phyloP scores from a whole-genome alignment of 2,113 vertebrate genomes.

The Platysternon megacephalum region DNA sequence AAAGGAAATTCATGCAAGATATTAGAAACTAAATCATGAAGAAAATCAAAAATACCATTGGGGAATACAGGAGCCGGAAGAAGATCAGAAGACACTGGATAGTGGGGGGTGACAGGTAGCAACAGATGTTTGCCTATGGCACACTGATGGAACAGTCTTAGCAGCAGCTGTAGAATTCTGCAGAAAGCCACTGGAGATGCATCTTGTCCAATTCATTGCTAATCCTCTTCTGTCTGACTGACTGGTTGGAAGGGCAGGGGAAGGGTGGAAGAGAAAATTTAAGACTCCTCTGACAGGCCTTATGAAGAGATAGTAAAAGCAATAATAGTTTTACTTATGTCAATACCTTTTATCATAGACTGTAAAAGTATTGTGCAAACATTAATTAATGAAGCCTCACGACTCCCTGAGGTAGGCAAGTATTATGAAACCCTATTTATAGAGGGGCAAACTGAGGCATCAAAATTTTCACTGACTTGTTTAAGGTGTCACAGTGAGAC shows the following conservation, averaged over 20 bases:
- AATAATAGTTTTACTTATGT: not conserved
- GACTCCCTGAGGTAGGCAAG: not conserved
- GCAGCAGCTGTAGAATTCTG: not conserved
- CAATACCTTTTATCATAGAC: not conserved
- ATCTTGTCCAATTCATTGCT: not conserved
- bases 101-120: conserved; percentile 2
- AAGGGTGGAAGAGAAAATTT: not conserved
- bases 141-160: conserved; percentile 28
- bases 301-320: not conserved
- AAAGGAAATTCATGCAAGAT: conserved; percentile 22
- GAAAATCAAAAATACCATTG: not conserved
- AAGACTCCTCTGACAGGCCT: not conserved
- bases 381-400: conserved; percentile 7
- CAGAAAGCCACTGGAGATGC: not conserved
- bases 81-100: conserved; percentile 11
- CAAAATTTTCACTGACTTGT: not conserved
- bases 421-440: not conserved
- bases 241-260: not conserved
- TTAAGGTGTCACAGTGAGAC: not conserved
- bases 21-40: conserved; percentile 40
- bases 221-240: not conserved
- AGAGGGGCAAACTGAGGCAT: not conserved
- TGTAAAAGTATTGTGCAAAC: not conserved
- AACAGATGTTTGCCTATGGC: conserved; percentile 56
- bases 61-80: not conserved